Base-by-base conservation (phyloP, 2,113 vertebrate genomes). In the Leiothrix lutea region DNA sequence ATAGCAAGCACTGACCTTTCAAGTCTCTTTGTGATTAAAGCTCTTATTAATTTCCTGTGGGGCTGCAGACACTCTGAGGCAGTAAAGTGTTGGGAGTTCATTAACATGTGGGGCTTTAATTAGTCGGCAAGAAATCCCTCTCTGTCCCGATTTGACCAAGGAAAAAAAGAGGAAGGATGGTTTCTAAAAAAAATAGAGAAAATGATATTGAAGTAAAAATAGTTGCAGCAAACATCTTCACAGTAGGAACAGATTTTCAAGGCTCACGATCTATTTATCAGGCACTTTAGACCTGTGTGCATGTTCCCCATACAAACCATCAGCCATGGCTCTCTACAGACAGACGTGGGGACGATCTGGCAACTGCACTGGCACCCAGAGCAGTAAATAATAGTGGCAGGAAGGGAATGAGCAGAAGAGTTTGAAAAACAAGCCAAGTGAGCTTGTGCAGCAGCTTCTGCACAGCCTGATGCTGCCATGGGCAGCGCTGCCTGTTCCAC, bases 11-110 rank as follows among this genome's bases (percentile, higher is more conserved):
- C 90, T 98, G 97, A 97, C 97, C 97, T 98, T 98, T 97, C 92
- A 75, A 96, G 89, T 95, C 89, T 94, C 94, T 89, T 73, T 31
- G 20, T 97, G 97, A 97, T 97, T 97, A 97, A 98, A 97, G 95
- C 80, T 95, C 85, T 97, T 97, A 97, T 97, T 98, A 98, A 97
- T 97, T 97, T 98, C 97, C 97, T 97, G 95, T 86, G 95, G 97
- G 94, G 96, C 73, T 93, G 86, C 82, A 69, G 58, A 89, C 96
- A 92, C 94, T 97, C 90, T 16, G 88, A 96, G 82, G 94, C 82
- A 79, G 83, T 84, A 57, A 95, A 97, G 66, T 95, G 86, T 90
- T 96, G 82, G 96, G 97, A 95, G 94, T 96, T 98, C 96, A 95
- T 98, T 98, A 98, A 96, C 86, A 91, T 85, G 93, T 75, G 57